Evolutionary conservation across 2,113 vertebrate genomes (phyloP), one percentile per base, ranked within the genome.

Genomic region (Glaucomys volans): DNA sequence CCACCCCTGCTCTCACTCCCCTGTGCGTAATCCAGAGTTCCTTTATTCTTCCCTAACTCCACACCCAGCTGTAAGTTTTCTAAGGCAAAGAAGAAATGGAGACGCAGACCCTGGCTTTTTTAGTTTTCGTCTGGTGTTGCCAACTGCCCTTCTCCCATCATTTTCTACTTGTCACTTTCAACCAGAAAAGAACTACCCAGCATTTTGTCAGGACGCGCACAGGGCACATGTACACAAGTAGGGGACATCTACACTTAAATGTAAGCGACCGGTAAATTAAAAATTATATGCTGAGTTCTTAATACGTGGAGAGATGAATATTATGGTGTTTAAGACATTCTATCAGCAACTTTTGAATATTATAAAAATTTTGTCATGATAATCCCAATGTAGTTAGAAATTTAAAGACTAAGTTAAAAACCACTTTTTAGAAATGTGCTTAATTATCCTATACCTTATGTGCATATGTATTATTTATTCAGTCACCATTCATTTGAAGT

Each of bases 321-420:
- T 14, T 81, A 30, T n/a, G 24, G 42, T 75, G 2, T 76, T 93
- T 88, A 47, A 84, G 20, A 8, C 24, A 54, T 64, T 64, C 35
- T 64, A 77, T 8, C 20, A 10, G 47, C 30, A 77, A 72, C 6
- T 82, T 88, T 89, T 59, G 1, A 67, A 40, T 90, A 11, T 67
- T 69, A 50, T 32, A 37, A 54, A 90, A 59, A 67, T 57, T 96
- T 84, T 83, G 22, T 57, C 52, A 87, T 74, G 37, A 32, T 47
- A 12, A 86, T 88, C 54, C 69, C 20, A 89, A 88, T 81, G 4
- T 37, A 64, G 30, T 92, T 82, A 62, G 69, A 52, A 71, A 37
- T 71, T 47, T 62, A 64, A 96, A 82, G 44, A 66, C 35, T n/a
- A 81, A 12, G 14, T 35, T 82, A 37, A 90, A 93, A 94, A 75